These are phyloP conservation scores for Hyperopisus bebe DNA, from an alignment of 2,113 vertebrate genomes.

Conservation along the genomic window DNA sequence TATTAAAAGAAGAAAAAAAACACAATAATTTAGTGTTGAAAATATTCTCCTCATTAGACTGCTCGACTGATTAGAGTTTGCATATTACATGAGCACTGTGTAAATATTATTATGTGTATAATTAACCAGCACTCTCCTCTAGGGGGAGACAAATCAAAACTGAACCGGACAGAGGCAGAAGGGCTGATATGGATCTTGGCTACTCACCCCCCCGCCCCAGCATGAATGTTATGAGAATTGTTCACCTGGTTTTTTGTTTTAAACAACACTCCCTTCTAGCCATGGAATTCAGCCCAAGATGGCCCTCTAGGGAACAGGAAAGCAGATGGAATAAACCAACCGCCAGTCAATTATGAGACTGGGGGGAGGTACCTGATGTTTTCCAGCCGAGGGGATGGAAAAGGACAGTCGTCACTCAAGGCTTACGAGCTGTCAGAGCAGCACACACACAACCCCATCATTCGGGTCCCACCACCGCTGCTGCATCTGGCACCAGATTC, in stretches of 20 bases:
- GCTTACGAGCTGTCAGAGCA: not conserved
- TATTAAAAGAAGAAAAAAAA: not conserved
- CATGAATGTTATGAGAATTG: not conserved
- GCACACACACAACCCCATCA: not conserved
- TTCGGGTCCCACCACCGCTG: not conserved
- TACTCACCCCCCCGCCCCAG: not conserved
- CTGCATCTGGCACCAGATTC: not conserved
- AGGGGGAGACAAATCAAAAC: not conserved
- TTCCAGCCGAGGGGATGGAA: too few relatives aligned
- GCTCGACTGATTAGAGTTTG: not conserved
- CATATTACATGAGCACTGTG: not conserved
- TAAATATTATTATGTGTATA: not conserved
- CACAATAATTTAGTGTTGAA: not conserved
- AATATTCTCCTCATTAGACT: not conserved
- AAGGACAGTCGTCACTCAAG: not conserved
- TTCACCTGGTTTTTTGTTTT: not conserved
- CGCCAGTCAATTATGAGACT: not conserved
- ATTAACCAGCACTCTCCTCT: not conserved
- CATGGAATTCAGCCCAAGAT: not conserved
- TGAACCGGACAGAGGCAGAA: not conserved
- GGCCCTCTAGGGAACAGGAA: not conserved
- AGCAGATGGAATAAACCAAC: not conserved
- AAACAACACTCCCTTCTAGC: not conserved
- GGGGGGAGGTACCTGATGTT: not conserved
- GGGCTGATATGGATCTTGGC: not conserved